Evolutionary conservation across 2,888 invertebrate species (phyloP).

Genomic region (Trilocha varians): DNA sequence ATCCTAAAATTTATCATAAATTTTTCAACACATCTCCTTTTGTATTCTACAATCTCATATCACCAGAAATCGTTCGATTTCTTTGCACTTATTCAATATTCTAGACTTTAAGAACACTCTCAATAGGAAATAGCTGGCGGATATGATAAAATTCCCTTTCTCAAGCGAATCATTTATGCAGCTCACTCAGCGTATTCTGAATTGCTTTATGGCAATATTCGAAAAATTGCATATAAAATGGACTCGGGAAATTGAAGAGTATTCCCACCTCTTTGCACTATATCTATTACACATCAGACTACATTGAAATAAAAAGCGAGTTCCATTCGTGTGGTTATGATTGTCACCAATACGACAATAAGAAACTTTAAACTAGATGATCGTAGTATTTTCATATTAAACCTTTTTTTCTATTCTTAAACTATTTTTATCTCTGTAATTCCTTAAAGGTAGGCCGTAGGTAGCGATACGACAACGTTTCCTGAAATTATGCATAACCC

Average conservation of each 20-base stretch:
- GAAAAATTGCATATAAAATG: not conserved
- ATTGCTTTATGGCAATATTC: not conserved
- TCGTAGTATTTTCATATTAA: too few relatives aligned
- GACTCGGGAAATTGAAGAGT: conserved; percentile 38
- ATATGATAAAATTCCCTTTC: not conserved
- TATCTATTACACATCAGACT: not conserved
- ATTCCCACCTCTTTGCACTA: conserved; percentile 15
- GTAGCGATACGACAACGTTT: not conserved
- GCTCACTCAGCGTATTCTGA: not conserved
- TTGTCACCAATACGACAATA: too few relatives aligned
- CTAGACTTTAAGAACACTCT: not conserved
- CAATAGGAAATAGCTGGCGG: not conserved
- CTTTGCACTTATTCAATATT: not conserved
- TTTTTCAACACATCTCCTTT: not conserved
- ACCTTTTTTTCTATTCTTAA: not conserved
- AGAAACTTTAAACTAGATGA: too few relatives aligned
- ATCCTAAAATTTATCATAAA: too few relatives aligned
- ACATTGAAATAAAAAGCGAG: too few relatives aligned
- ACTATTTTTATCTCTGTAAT: too few relatives aligned
- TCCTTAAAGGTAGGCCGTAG: too few relatives aligned
- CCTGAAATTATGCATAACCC: too few relatives aligned
- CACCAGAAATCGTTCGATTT: not conserved
- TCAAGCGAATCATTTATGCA: not conserved
- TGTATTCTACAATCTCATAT: not conserved
- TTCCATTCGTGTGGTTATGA: too few relatives aligned